Conservation (phyloP, 2,888 invertebrate species). For the Lasioglossum malachurum region DNA sequence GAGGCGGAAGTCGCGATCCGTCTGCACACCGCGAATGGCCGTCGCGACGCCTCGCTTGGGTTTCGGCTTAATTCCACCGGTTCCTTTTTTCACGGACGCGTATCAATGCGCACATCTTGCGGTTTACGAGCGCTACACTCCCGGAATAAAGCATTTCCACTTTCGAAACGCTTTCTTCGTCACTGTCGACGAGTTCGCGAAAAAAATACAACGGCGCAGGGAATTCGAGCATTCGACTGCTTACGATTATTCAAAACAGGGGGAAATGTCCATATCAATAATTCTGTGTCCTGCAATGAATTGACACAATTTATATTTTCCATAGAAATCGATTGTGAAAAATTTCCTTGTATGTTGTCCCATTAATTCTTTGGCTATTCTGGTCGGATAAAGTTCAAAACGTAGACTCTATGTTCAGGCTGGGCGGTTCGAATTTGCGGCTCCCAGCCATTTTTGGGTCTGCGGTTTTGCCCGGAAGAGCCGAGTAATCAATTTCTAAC, state of each 20-base stretch:
- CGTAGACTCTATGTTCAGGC: neutral
- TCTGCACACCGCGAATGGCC: constrained; percentile 35
- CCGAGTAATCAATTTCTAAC: constrained; percentile 22
- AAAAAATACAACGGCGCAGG: neutral
- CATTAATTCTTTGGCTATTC: neutral
- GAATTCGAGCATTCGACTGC: neutral
- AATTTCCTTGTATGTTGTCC: too few species aligned
- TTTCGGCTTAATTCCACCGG: neutral
- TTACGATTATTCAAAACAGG: too few species aligned
- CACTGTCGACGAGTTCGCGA: neutral
- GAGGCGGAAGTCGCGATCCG: constrained; percentile 44
- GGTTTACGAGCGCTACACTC: neutral
- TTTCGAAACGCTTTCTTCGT: neutral
- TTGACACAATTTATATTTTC: too few species aligned
- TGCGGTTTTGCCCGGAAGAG: neutral
- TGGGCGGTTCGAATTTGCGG: neutral
- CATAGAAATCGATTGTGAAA: too few species aligned
- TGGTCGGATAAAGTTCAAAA: neutral
- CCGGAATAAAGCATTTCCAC: neutral
- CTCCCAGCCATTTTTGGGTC: neutral
- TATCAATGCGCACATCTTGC: neutral
- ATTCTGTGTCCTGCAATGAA: too few species aligned
- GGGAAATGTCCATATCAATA: too few species aligned
- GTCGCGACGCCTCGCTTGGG: constrained; percentile 31
- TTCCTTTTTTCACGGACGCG: neutral